Evolutionary conservation across 1,140 invertebrate species (phyloP), one percentile per base, ranked within the genome.

Genomic region (Druon quercuslanigerum): DNA sequence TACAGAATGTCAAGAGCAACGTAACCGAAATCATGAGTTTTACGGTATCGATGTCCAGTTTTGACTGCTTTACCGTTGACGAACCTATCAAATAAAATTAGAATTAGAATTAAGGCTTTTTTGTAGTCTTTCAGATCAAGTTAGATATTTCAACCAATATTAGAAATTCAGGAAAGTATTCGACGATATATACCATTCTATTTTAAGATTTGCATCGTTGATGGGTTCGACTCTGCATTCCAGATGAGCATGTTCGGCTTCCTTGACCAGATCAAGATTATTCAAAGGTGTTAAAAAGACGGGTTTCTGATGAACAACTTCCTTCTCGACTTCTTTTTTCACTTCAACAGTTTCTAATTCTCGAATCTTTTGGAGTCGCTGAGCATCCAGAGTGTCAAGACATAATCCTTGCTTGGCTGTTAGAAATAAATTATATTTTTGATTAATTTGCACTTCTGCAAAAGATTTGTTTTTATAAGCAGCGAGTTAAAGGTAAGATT

Each of bases 201-300:
- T 97, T 89, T 95, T 96, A 83, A 99, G 93, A 82, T 98, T 96
- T 2, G 98, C 94, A 91, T 99, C 98, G 87, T 98, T 98, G 79
- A 99, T 96, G 13, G 98, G 98, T 85, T 98, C 96, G 17, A 99
- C 95, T 75, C 97, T 94, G 86, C 97, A 98, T 93, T 99, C 98
- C 80, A 99, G 94, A 92, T 99, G 98, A 80, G 96, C 96, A 79
- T 97, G 96, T 86, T 98, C 96, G 70, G 96, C 96, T 93, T 98
- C 98, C 89, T 96, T 96, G 13, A 97, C 87, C 87, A 96, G 95
- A 86, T 98, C 96, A 73, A 97, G 92, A 87, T 95, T 97, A 79
- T 94, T 96, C 2, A 98, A 92, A 51, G 97, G 95, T 11, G 96
- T 97, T 0, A 97, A 91, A 92, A 98, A 98, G 5, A 97, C 94